These are phyloP conservation scores for Melieria omissa DNA, from an alignment of 2,888 invertebrate species.

Conservation along the genomic window DNA sequence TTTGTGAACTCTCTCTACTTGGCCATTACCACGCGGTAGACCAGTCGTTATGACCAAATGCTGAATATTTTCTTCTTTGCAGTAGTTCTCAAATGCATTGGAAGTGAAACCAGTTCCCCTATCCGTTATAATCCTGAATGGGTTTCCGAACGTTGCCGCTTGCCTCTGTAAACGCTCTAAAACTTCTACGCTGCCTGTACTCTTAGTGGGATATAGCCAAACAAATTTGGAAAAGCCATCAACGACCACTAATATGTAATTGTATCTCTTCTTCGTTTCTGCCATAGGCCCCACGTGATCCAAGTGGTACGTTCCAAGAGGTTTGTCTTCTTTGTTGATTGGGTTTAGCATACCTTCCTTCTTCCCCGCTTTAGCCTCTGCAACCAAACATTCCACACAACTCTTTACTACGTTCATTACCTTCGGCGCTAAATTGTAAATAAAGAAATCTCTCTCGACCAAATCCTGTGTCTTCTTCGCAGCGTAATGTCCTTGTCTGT, in stretches of 20 bases:
- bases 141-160: no score
- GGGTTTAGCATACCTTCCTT: slow-evolving; percentile 27
- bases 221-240: slow-evolving; percentile 55
- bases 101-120: no score
- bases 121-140: no score
- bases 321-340: slow-evolving; percentile 36
- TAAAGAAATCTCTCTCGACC: slow-evolving; percentile 24
- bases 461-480: no score
- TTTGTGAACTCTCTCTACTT: no score
- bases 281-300: slow-evolving; percentile 61
- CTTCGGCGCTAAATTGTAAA: slow-evolving; percentile 21
- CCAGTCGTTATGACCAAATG: no score
- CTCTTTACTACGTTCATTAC: slow-evolving; percentile 19
- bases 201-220: slow-evolving; percentile 60
- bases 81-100: no score
- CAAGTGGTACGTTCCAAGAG: slow-evolving; percentile 54
- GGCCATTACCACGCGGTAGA: no score
- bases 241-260: slow-evolving; percentile 53
- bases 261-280: slow-evolving; percentile 53
- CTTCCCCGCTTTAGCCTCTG: slow-evolving; percentile 23
- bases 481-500: no score
- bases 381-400: slow-evolving; percentile 28
- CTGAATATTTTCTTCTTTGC: no score
- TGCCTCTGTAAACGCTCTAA: no score
- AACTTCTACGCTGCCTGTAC: no score